Evolutionary conservation across 2,113 vertebrate genomes (phyloP).

Genomic region (Myotis yumanensis): DNA sequence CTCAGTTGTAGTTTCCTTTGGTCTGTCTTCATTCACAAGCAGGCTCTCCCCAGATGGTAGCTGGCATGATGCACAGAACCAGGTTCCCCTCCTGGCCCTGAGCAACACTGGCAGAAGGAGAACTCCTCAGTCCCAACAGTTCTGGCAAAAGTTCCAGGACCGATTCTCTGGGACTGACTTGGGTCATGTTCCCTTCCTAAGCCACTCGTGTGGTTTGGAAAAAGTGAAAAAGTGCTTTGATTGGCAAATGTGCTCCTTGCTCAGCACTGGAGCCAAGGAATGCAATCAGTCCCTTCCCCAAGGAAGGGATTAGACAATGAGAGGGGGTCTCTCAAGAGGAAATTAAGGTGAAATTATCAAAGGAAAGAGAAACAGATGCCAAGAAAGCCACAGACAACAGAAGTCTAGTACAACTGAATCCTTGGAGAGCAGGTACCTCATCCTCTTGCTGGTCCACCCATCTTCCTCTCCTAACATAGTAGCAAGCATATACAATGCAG

Average conservation of each 20-base stretch:
- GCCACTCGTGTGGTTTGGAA: not conserved
- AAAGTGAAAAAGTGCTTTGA: not conserved
- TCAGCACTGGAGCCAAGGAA: not conserved
- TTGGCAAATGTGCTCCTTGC: not conserved
- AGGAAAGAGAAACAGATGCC: not conserved
- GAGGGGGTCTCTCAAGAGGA: not conserved
- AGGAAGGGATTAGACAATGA: not conserved
- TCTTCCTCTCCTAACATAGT: not conserved
- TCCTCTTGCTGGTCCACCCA: accelerated
- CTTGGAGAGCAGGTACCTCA: not conserved
- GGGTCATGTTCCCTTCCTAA: not conserved
- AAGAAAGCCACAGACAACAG: not conserved
- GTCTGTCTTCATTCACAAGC: not conserved
- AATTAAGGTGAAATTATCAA: not conserved
- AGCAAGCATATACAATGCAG: not conserved
- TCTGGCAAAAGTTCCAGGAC: not conserved
- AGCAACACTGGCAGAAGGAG: not conserved
- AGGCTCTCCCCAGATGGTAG: not conserved
- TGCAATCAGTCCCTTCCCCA: not conserved
- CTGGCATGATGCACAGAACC: not conserved
- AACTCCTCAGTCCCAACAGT: not conserved
- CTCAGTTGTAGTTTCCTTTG: not conserved
- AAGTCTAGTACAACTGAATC: accelerated
- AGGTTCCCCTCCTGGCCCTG: not conserved
- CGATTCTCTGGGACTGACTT: not conserved